These are phyloP conservation scores for Coelogynopora nodosa DNA, from an alignment of 2,888 invertebrate species.

Conservation along the genomic window DNA sequence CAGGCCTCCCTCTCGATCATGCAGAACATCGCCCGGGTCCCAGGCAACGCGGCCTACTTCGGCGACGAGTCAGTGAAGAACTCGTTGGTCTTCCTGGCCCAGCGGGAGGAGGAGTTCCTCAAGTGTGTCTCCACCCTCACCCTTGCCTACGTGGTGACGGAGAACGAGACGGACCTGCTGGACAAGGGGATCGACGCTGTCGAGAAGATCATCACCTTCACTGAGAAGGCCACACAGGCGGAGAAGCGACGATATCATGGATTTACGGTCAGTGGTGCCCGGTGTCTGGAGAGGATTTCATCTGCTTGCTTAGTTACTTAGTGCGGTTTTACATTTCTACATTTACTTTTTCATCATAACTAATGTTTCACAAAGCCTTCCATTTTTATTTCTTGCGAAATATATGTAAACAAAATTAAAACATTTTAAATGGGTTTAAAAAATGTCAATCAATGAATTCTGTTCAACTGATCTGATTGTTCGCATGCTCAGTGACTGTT, in stretches of 20 bases:
- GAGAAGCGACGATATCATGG: slow-evolving; percentile 52
- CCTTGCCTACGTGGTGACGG: slow-evolving; percentile 51
- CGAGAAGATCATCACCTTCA: slow-evolving; percentile 51
- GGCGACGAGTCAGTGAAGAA: slow-evolving; percentile 50
- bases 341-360: no score
- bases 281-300: no score
- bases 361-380: no score
- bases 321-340: no score
- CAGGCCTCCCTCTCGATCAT: slow-evolving; percentile 55
- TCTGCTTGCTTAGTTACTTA: no score
- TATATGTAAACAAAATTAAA: no score
- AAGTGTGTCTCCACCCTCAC: slow-evolving; percentile 54
- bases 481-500: no score
- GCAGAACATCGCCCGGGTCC: slow-evolving; percentile 55
- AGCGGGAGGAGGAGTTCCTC: slow-evolving; percentile 54
- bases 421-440: no score
- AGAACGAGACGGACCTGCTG: slow-evolving; percentile 28
- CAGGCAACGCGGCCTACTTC: slow-evolving; percentile 54
- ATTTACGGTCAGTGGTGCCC: no score
- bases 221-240: slow-evolving; percentile 51
- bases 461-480: no score
- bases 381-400: no score
- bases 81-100: slow-evolving; percentile 32
- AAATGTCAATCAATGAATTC: no score
- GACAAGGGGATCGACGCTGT: slow-evolving; percentile 51